Base-by-base conservation (phyloP, 2,888 invertebrate genomes). In the Chaetoderma sp. region DNA sequence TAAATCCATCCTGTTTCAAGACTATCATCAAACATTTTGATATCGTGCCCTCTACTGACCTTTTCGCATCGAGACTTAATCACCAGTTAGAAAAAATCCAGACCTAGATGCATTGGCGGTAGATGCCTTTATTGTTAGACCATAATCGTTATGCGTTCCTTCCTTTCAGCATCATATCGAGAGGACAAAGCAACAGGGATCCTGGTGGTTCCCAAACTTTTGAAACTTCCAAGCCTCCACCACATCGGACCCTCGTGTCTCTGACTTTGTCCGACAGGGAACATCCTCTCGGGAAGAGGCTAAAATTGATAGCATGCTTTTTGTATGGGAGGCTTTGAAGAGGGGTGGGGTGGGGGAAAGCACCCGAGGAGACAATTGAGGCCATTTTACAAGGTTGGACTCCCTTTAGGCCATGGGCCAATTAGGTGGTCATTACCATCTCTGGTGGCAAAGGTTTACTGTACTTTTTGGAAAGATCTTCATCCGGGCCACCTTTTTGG, bases 31-130 rank as follows among this genome's bases (percentile, higher is more conserved):
- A 33, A 10, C 25, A 27, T 4, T 39, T 4, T 33, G n/a, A n/a
- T n/a, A 36, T 50, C 27, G n/a, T 21, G 23, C 60, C 52, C 2
- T 33, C 23, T 8, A 60, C 52, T 50, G 60, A 60, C 28, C 18
- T 60, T 25, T 60, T 60, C 36, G 52, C 60, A 18, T 28, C 49
- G n/a, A 30, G 36, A 25, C 8, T 21, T 16, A 60, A 60, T 39
- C n/a, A 52, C 3, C 60, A 60, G 13, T 16, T 60, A 25, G 23
- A 13, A 2, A 18, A 13, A 16, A 42, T 2, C 52, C 52, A 23
- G 60, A 60, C 23, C 50, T 39, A 36, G 6, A 30, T 13, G 32
- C 52, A n/a, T n/a, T n/a, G n/a, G n/a, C n/a, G n/a, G n/a, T n/a
- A n/a, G n/a, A n/a, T n/a, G n/a, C n/a, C n/a, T n/a, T n/a, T n/a